Conservation (phyloP, 2,113 vertebrate species). For the Todiramphus saurophagus region DNA sequence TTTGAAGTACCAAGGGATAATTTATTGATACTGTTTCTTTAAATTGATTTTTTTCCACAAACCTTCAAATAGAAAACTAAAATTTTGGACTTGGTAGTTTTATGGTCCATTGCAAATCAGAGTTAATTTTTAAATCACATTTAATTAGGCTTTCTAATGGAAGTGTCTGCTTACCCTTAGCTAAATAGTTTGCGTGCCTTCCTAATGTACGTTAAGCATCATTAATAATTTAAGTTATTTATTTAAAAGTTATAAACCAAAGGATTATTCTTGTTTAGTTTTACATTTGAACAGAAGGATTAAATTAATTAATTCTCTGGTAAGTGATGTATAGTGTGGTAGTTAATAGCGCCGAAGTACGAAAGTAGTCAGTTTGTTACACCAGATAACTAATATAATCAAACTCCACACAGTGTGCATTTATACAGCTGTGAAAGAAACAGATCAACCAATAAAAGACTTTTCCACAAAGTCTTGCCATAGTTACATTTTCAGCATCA, state of each 20-base stretch:
- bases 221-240: constrained; percentile 40
- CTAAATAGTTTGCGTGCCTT: constrained; percentile 7
- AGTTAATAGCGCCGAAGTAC: constrained; percentile 46
- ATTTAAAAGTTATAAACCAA: constrained; percentile 52
- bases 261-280: constrained; percentile 44
- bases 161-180: constrained; percentile 23
- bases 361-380: constrained; percentile 53
- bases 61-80: background rate
- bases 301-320: constrained; percentile 30
- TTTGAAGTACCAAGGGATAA: background rate
- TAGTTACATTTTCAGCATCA: background rate
- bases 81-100: constrained; percentile 15
- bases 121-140: constrained; percentile 38
- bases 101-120: background rate
- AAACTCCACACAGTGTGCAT: background rate
- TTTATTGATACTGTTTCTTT: background rate
- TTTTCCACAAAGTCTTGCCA: background rate
- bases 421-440: background rate
- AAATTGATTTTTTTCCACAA: background rate
- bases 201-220: background rate
- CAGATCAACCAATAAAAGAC: background rate
- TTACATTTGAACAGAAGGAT: constrained; percentile 47
- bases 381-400: constrained; percentile 36
- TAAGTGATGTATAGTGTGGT: constrained; percentile 9
- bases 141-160: constrained; percentile 32